phyloP scores from a whole-genome alignment of 2,113 vertebrate species.

The Dasypus novemcinctus region DNA sequence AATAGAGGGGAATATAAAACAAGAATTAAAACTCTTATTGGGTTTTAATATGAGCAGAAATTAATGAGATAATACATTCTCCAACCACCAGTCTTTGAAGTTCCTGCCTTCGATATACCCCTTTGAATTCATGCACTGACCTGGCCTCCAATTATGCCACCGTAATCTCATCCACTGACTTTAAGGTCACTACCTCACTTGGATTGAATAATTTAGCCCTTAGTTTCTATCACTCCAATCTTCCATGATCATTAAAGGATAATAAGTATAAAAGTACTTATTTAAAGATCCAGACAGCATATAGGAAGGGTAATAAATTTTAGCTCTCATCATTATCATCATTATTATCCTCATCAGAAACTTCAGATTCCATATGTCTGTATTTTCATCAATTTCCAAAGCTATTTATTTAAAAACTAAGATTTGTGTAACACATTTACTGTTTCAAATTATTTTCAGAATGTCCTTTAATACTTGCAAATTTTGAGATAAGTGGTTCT shows the following conservation, averaged over 20 bases:
- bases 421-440: neutral
- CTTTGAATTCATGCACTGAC: neutral
- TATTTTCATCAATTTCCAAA: neutral
- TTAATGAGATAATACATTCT: neutral
- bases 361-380: neutral
- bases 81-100: neutral
- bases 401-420: neutral
- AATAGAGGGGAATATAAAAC: neutral
- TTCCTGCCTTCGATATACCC: neutral
- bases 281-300: neutral
- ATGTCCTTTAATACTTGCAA: constrained; percentile 30
- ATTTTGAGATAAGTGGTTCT: neutral
- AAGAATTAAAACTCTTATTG: neutral
- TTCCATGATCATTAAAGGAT: neutral
- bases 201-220: neutral
- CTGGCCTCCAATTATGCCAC: neutral
- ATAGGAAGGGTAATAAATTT: neutral
- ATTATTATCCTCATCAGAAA: neutral
- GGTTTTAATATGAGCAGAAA: neutral
- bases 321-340: neutral
- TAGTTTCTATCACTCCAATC: neutral
- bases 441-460: constrained; percentile 1
- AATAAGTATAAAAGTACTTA: neutral
- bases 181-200: neutral
- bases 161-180: neutral